phyloP scores from a whole-genome alignment of 2,888 invertebrate species.

The Phortica magna region DNA sequence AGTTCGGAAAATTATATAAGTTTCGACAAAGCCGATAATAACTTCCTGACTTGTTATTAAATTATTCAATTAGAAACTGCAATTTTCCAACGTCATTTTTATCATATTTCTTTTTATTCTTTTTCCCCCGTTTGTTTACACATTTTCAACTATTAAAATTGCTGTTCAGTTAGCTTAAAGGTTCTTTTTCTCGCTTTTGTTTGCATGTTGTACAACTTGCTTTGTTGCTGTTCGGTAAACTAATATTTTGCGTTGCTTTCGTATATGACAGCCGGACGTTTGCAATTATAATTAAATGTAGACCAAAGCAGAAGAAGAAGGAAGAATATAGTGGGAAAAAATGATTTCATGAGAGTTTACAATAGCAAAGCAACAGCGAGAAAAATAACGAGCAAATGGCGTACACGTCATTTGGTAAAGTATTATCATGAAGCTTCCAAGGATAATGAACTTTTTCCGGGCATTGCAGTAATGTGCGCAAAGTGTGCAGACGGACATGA shows the following conservation, averaged over 20 bases:
- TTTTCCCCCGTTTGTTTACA: background rate
- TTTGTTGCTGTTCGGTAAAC: background rate
- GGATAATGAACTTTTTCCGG: conserved; percentile 23
- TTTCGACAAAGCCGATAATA: too few species aligned
- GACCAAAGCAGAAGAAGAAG: background rate
- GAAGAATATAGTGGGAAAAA: background rate
- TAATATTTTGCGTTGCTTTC: conserved; percentile 6
- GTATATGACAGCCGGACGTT: conserved; percentile 3
- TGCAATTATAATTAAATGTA: conserved; percentile 32
- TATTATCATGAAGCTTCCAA: background rate
- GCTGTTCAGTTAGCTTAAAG: conserved; percentile 13
- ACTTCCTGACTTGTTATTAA: conserved; percentile 13
- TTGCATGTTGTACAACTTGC: background rate
- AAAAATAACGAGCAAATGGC: background rate
- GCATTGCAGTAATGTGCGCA: background rate
- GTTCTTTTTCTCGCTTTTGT: background rate
- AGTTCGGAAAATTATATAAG: too few species aligned
- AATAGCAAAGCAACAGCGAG: background rate
- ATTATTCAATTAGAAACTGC: conserved; percentile 24
- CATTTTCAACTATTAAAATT: background rate
- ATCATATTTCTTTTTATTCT: background rate
- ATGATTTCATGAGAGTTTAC: background rate
- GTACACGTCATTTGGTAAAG: background rate
- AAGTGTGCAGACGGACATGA: background rate
- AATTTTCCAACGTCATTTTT: background rate